Conservation (phyloP, 2,888 invertebrate species). For the Pharmacophagus antenor region DNA sequence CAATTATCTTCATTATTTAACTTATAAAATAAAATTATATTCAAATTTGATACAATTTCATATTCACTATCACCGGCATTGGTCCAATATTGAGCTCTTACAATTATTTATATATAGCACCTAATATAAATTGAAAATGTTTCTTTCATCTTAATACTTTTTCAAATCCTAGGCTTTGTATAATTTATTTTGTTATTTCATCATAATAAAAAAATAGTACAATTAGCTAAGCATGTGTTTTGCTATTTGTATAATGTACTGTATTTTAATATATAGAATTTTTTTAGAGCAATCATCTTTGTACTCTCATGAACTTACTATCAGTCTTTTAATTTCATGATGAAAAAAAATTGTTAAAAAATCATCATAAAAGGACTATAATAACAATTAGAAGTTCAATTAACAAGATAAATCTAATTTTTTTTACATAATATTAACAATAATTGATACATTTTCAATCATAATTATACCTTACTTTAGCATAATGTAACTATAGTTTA, state of each 20-base stretch:
- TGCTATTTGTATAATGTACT: background rate
- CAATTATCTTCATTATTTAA: background rate
- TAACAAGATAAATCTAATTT: too few species aligned
- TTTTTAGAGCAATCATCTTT: background rate
- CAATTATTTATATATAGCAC: conserved; percentile 6
- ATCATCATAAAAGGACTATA: background rate
- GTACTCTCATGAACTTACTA: background rate
- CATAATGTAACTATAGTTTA: background rate
- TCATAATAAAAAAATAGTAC: background rate
- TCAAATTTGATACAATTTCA: background rate
- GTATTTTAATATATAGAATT: background rate
- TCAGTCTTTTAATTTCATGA: background rate
- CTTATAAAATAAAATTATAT: background rate
- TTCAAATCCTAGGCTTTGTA: too few species aligned
- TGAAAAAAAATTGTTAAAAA: background rate
- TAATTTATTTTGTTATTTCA: too few species aligned
- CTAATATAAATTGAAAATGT: too few species aligned
- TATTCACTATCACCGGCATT: conserved; percentile 2
- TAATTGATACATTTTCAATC: too few species aligned
- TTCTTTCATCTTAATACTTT: too few species aligned
- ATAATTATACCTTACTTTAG: too few species aligned
- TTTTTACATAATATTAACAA: too few species aligned
- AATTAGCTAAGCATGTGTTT: background rate
- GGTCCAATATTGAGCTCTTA: conserved; percentile 37
- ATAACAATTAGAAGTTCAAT: too few species aligned